A percentile compares a stretch with the other conserved stretches of the same genome.
These are phyloP conservation scores for Spodoptera littoralis DNA, from an alignment of 2,888 invertebrate species.

Conservation along the genomic window DNA sequence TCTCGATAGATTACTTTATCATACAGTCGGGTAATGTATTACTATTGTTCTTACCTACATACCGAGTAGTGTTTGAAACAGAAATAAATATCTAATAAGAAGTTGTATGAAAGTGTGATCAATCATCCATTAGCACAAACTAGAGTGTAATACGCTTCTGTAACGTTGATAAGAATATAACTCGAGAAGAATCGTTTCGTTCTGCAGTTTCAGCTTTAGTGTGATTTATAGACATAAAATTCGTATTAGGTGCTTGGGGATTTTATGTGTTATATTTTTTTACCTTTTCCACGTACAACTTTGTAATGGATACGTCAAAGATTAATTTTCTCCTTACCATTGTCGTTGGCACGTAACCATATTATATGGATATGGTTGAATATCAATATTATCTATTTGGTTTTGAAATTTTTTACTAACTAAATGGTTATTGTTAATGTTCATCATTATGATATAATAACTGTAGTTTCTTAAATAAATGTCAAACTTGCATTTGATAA, in stretches of 20 bases:
- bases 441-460: too few relatives aligned
- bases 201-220: slow-evolving; percentile 47
- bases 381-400: too few relatives aligned
- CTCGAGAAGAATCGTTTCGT: slow-evolving; percentile 45
- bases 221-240: slow-evolving; percentile 55
- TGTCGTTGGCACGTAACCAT: too few relatives aligned
- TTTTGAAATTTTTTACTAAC: too few relatives aligned
- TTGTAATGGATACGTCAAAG: slow-evolving; percentile 50
- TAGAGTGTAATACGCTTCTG: slow-evolving; percentile 38
- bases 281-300: slow-evolving; percentile 43
- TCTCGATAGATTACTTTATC: slow-evolving; percentile 66
- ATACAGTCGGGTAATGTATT: slow-evolving; percentile 51
- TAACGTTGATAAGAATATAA: slow-evolving; percentile 52
- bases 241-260: slow-evolving; percentile 45
- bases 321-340: slow-evolving; percentile 54
- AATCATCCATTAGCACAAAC: slow-evolving; percentile 51
- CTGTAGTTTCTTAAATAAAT: too few relatives aligned
- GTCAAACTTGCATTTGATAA: too few relatives aligned
- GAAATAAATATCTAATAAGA: slow-evolving; percentile 52
- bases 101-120: slow-evolving; percentile 45
- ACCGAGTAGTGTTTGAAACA: slow-evolving; percentile 46
- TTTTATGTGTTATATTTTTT: slow-evolving; percentile 46
- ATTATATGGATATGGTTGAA: too few relatives aligned
- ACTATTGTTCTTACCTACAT: slow-evolving; percentile 63
- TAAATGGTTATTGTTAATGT: too few relatives aligned